Base-by-base conservation (phyloP, 2,113 vertebrate genomes). In the Nanger granti region DNA sequence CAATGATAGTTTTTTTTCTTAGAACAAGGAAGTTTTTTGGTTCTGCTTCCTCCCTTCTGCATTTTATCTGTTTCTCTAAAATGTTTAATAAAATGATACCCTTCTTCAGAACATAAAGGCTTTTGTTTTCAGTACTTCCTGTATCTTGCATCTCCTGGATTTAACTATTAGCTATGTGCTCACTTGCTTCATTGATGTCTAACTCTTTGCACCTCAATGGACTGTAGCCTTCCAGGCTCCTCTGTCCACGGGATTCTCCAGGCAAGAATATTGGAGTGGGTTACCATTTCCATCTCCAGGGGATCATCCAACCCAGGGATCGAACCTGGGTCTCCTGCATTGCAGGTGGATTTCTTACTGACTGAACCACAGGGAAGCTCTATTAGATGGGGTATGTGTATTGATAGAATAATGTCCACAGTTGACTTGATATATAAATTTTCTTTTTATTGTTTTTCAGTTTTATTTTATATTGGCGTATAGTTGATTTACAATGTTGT, bases 31-130 rank as follows among this genome's bases (percentile, higher is more conserved):
- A 1, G 26, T 66, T 37, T 87, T 10, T 49, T 76, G n/a, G 7
- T 69, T 90, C 54, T 79, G 8, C 13, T 29, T 76, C 34, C 79
- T 92, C 8, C 29, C 4, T 97, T 95, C n/a, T 93, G 49, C 54
- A 44, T 88, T 76, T 10, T 60, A 44, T 59, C 55, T 34, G 44
- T 73, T 66, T 92, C 89, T 95, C 41, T 59, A 93, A 86, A 88
- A 80, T 82, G 1, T 79, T 57, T 86, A 91, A n/a, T n/a, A 96
- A 80, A 86, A 34, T 44, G n/a, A 94, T 28, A 49, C 37, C 41
- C 22, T 91, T 95, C 44, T 66, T 52, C 3, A 31, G 79, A 86
- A 24, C 34, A 29, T 66, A 13, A 5, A 34, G 22, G 18, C 41
- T 69, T 62, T 4, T 47, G 20, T 44, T 26, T 6, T 57, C 20